A percentile compares a stretch with the other conserved stretches of the same genome.
Conservation (phyloP, 2,888 invertebrate genomes). For the Diarsia rubi region DNA sequence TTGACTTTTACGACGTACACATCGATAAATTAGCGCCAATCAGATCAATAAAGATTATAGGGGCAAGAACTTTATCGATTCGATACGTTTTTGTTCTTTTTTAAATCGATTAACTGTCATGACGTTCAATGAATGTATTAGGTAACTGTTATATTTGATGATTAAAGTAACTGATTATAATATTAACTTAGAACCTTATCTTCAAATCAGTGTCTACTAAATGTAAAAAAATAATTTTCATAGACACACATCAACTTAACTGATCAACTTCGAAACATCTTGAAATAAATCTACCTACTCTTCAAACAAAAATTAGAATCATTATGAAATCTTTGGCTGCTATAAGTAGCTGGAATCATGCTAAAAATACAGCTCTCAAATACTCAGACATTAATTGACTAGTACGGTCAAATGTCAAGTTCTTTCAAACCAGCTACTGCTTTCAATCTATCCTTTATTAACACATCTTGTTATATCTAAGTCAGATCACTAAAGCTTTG, state of each 20-base stretch:
- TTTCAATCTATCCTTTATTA: slow-evolving; percentile 44
- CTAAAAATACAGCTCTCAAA: slow-evolving; percentile 29
- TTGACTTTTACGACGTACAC: slow-evolving; percentile 52
- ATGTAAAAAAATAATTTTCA: background rate
- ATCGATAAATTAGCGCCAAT: slow-evolving; percentile 54
- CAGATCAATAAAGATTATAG: slow-evolving; percentile 33
- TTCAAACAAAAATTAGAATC: slow-evolving; percentile 15
- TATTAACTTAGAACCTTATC: background rate
- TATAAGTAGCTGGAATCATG: slow-evolving; percentile 14
- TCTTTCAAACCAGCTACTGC: slow-evolving; percentile 38
- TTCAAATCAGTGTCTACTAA: background rate
- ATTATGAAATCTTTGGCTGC: slow-evolving; percentile 7
- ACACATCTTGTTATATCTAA: slow-evolving; percentile 48
- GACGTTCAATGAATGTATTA: background rate
- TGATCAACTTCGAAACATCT: slow-evolving; percentile 8
- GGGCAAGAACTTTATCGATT: slow-evolving; percentile 24
- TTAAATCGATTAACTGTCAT: slow-evolving; percentile 13
- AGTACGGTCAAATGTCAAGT: slow-evolving; percentile 38
- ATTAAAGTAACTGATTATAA: background rate
- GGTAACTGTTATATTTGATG: background rate
- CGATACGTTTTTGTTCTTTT: background rate
- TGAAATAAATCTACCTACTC: background rate
- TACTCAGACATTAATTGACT: slow-evolving; percentile 30
- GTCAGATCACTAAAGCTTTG: slow-evolving; percentile 16
- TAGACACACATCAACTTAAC: background rate